phyloP scores from a whole-genome alignment of 2,113 vertebrate genomes.

The Thinocorus orbignyianus region DNA sequence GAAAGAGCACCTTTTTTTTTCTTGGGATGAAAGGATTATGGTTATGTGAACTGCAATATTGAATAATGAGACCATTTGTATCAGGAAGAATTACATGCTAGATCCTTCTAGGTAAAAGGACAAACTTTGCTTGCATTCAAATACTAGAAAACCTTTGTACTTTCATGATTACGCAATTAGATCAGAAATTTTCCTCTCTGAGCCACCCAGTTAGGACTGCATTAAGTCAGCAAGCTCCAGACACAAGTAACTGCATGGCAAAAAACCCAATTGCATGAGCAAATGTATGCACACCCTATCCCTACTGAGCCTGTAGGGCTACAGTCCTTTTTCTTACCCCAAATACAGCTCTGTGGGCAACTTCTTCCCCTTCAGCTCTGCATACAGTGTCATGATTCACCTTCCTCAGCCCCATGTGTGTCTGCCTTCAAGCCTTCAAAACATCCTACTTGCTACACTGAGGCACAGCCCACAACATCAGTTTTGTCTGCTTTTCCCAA shows the following conservation, averaged over 20 bases:
- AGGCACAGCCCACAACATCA: not conserved
- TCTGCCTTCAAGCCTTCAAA: not conserved
- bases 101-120: not conserved
- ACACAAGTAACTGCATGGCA: not conserved
- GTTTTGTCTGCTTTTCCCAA: not conserved
- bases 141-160: not conserved
- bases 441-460: fast-evolving
- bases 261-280: not conserved
- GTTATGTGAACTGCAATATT: not conserved
- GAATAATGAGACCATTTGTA: not conserved
- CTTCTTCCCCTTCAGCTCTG: not conserved
- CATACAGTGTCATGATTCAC: fast-evolving
- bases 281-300: not conserved
- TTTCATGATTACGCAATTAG: not conserved
- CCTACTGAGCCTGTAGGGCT: not conserved
- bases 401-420: not conserved
- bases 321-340: not conserved
- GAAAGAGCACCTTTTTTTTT: not conserved
- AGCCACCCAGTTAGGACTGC: not conserved
- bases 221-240: not conserved
- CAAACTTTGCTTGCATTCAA: not conserved
- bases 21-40: not conserved
- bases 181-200: not conserved
- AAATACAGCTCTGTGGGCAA: not conserved
- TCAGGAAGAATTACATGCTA: not conserved